These are phyloP conservation scores for Bibio marci DNA, from an alignment of 2,888 invertebrate genomes.

Conservation along the genomic window DNA sequence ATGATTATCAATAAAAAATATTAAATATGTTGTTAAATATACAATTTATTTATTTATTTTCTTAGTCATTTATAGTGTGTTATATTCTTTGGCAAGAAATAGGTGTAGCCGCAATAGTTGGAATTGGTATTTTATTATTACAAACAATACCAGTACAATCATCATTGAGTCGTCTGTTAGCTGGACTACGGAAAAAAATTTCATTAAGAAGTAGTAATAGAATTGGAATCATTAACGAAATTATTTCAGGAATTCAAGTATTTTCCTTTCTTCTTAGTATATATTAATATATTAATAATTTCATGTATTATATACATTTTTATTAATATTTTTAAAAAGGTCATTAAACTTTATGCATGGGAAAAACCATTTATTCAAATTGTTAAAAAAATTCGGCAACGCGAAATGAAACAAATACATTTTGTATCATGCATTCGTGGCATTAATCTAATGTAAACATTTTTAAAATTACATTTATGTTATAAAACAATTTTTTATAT, in stretches of 20 bases:
- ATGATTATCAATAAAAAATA: background rate
- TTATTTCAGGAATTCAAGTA: constrained; percentile 85
- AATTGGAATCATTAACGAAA: constrained; percentile 86
- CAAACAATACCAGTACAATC: constrained; percentile 70
- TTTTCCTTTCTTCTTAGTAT: constrained; percentile 29
- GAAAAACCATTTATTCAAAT: constrained; percentile 77
- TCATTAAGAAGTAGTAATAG: constrained; percentile 77
- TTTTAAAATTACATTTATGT: too few relatives aligned
- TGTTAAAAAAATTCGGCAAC: constrained; percentile 57
- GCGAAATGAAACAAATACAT: constrained; percentile 42
- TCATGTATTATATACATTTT: too few relatives aligned
- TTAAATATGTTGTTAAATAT: too few relatives aligned
- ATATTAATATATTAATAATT: background rate
- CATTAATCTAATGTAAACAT: constrained; percentile 40
- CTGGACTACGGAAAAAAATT: constrained; percentile 47
- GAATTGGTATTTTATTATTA: constrained; percentile 58
- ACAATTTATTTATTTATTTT: too few relatives aligned
- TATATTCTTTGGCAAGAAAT: constrained; percentile 62
- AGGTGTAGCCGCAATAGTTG: constrained; percentile 56
- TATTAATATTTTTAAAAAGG: too few relatives aligned
- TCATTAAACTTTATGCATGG: constrained; percentile 96
- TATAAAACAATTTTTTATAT: too few relatives aligned
- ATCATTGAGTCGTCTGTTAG: constrained; percentile 24
- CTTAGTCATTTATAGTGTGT: constrained; percentile 35
- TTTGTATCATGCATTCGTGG: constrained; percentile 48